Evolutionary conservation across 2,888 invertebrate species (phyloP).

Genomic region (Andrena haemorrhoa): DNA sequence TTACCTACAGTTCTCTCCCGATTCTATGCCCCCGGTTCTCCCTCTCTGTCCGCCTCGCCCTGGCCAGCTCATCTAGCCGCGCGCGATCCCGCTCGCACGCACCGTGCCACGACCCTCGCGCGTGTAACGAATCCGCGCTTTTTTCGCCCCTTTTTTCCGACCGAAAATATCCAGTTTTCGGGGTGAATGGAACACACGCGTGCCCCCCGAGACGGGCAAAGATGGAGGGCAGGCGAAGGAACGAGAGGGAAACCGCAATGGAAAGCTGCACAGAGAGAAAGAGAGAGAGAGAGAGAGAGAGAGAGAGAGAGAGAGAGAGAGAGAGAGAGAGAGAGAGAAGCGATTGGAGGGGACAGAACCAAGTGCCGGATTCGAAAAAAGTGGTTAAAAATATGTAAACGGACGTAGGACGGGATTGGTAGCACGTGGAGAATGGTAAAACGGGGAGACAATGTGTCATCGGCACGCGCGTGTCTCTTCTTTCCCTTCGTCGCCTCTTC

Average conservation of each 20-base stretch:
- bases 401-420: slow-evolving; percentile 66
- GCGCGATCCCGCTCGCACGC: slow-evolving; percentile 56
- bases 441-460: slow-evolving; percentile 73
- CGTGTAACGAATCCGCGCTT: slow-evolving; percentile 82
- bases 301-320: slow-evolving; percentile 22
- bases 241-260: slow-evolving; percentile 36
- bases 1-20: slow-evolving; percentile 63
- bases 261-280: slow-evolving; percentile 44
- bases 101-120: slow-evolving; percentile 68
- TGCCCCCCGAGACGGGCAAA: not conserved
- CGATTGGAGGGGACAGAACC: slow-evolving; percentile 18
- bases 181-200: slow-evolving; percentile 67
- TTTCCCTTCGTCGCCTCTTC: slow-evolving; percentile 23
- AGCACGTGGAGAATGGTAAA: slow-evolving; percentile 70
- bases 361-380: slow-evolving; percentile 66
- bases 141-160: slow-evolving; percentile 72
- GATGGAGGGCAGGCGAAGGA: slow-evolving; percentile 7
- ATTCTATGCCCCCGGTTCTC: slow-evolving; percentile 11
- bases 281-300: slow-evolving; percentile 7
- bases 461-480: slow-evolving; percentile 62
- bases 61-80: slow-evolving; percentile 1
- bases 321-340: slow-evolving; percentile 1
- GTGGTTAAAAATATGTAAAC: slow-evolving; percentile 80
- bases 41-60: slow-evolving; percentile 15
- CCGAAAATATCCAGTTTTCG: slow-evolving; percentile 80